Evolutionary conservation across 2,888 invertebrate species (phyloP).

Genomic region (Anaspis maculata): DNA sequence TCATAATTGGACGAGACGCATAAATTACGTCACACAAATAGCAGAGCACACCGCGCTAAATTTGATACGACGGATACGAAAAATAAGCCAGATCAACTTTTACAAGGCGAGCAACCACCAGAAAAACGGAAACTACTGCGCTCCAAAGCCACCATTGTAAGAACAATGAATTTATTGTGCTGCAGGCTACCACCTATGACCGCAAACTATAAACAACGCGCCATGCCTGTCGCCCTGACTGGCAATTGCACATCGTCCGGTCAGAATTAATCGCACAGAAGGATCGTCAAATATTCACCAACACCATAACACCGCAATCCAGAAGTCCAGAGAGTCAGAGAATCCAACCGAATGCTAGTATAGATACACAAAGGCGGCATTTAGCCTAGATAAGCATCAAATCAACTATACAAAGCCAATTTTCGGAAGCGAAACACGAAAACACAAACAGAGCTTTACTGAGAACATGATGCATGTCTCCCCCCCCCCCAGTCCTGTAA

Average conservation of each 20-base stretch:
- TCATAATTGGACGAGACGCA: slow-evolving; percentile 14
- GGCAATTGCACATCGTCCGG: slow-evolving; percentile 7
- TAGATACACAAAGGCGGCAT: too few relatives aligned
- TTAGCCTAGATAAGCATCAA: too few relatives aligned
- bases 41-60: slow-evolving; percentile 11
- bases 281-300: too few relatives aligned
- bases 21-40: slow-evolving; percentile 14
- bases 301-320: too few relatives aligned
- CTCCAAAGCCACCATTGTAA: too few relatives aligned
- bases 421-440: too few relatives aligned
- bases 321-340: too few relatives aligned
- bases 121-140: slow-evolving; percentile 10
- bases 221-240: slow-evolving; percentile 9
- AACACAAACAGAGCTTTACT: too few relatives aligned
- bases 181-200: slow-evolving; percentile 9
- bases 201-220: slow-evolving; percentile 9
- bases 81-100: slow-evolving; percentile 2
- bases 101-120: slow-evolving; percentile 2
- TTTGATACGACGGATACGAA: slow-evolving; percentile 5
- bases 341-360: too few relatives aligned
- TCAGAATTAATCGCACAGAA: slow-evolving; percentile 5
- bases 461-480: too few relatives aligned
- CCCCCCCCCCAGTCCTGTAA: too few relatives aligned
- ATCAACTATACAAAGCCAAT: too few relatives aligned
- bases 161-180: slow-evolving; percentile 11